Evolutionary conservation across 2,888 invertebrate species (phyloP), one percentile per base, ranked within the genome.

Genomic region (Oxyteleia sp.): DNA sequence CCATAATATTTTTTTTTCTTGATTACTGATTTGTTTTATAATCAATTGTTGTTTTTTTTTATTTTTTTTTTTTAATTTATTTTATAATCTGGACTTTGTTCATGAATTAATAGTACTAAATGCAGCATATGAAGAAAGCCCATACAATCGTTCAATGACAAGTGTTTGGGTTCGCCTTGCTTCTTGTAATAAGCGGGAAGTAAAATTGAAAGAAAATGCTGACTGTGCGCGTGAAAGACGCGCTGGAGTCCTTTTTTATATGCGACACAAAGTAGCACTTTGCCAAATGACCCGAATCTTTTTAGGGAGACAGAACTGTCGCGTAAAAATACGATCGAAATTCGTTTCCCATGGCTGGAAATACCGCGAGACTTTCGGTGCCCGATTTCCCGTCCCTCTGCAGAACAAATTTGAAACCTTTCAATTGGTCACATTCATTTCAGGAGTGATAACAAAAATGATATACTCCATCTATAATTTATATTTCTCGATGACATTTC

Each of bases 241-340:
- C 64, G 71, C 89, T n/a, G n/a, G n/a, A 61, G 84, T 23, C 47
- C 49, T 49, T 89, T 91, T 92, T 92, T 92, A 91, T 90, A 91
- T 88, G 87, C 87, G 92, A 92, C 93, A 92, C 90, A 92, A 93
- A 93, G 92, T 93, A 93, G 93, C 93, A 93, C 93, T 93, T 92
- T 93, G 91, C 91, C 92, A 93, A 93, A 93, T 93, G 93, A 93
- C 90, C 92, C 93, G 92, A 92, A 92, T 91, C 93, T 92, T 91
- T 92, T 89, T 88, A 88, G 88, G 89, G 87, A 83, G 86, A 80
- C 85, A 32, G 61, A 59, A 20, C 51, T 84, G 84, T 63, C 71
- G 76, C 64, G 63, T 64, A 82, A 75, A 85, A 86, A 72, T 78
- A 85, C 75, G 84, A 84, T 76, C 76, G 82, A 81, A 79, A 85